phyloP scores from a whole-genome alignment of 2,888 invertebrate species.

The Apamea sordens region DNA sequence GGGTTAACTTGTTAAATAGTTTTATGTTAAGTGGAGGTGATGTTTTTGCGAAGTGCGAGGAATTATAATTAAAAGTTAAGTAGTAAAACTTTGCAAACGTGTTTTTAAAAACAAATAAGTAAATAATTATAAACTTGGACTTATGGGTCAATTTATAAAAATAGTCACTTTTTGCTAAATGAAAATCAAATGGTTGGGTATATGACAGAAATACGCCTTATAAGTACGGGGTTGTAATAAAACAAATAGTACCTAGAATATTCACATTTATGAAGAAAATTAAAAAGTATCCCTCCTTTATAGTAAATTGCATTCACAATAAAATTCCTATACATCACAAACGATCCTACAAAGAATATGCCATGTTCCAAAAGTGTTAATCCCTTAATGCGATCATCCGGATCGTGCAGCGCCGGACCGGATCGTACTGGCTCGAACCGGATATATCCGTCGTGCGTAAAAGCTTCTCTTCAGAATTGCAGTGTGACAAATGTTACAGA shows the following conservation, averaged over 20 bases:
- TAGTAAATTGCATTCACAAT: background rate
- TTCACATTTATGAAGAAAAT: background rate
- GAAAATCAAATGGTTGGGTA: no score
- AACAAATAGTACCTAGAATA: no score
- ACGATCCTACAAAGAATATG: conserved; percentile 14
- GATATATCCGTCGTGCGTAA: conserved; percentile 51
- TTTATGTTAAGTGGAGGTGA: background rate
- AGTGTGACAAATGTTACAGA: conserved; percentile 16
- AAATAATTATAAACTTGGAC: no score
- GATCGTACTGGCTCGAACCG: conserved; percentile 26
- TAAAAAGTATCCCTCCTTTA: background rate
- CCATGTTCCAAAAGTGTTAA: conserved; percentile 48
- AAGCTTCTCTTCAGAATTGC: conserved; percentile 43
- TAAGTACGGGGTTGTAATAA: no score
- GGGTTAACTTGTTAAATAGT: background rate
- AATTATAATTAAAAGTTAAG: background rate
- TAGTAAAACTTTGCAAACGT: background rate
- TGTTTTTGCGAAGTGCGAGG: background rate
- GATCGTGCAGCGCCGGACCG: conserved; percentile 3
- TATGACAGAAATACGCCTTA: no score
- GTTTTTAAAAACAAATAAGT: background rate
- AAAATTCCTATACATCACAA: background rate
- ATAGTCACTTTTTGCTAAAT: no score
- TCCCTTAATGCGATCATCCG: conserved; percentile 50
- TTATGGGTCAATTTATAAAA: no score